Evolutionary conservation across 1,140 invertebrate genomes (phyloP), one percentile per base, ranked within the genome.

Genomic region (Drosophila bocqueti): DNA sequence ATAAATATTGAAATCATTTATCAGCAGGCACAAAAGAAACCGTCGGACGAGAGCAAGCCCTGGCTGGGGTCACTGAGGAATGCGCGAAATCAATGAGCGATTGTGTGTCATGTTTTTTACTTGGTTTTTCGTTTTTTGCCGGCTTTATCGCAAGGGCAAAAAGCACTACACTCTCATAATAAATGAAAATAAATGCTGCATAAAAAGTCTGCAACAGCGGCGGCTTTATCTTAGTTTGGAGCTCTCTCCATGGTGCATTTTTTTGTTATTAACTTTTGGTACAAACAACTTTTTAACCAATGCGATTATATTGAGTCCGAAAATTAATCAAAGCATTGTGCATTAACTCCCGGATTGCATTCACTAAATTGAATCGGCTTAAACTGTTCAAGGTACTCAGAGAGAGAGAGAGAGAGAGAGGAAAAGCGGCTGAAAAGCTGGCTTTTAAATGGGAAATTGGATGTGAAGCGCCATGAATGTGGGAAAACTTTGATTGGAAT

Each of bases 1-100:
- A 73, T 77, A 81, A 76, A 86, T 82, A 86, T 85, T 78, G 79
- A 86, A 86, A 85, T 86, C 83, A 85, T 85, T 85, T 85, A 85
- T 85, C 83, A 85, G 76, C 61, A 8, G 62, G 49, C 63, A 83
- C 75, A 83, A 83, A 83, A 79, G 80, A 78, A 61, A 68, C 42
- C 42, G 7, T 9, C 24, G 38, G 34, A 54, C 26, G 31, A 42
- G 36, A 21, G 16, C 36, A 4, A 16, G 21, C 46, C 46, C 13
- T 47, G 46, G 46, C 9, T 55, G 63, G 66, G 69, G 54, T 73
- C 66, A 73, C 68, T 24, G 54, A 61, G 69, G 46, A 73, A 73
- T 73, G 55, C 46, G 81, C 71, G 71, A 84, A 84, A 71, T 84
- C 76, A 83, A 83, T 83, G 71, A 71, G 65, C 81, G 64, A 69